phyloP scores from a whole-genome alignment of 2,888 invertebrate genomes.

The Brachycybe producta region DNA sequence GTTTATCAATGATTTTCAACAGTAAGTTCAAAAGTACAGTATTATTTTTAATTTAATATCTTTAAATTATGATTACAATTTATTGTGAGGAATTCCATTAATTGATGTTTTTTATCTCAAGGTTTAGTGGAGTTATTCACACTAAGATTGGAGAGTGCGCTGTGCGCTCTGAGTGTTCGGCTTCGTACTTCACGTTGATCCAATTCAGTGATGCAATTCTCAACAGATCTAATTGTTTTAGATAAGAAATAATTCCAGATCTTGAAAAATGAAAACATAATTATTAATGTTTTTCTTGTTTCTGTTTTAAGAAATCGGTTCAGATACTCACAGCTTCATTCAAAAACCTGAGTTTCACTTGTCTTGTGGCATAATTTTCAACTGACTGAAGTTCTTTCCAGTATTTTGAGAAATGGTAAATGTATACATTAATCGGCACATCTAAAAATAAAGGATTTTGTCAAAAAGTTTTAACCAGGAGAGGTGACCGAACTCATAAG shows the following conservation, averaged over 20 bases:
- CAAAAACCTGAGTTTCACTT: slow-evolving; percentile 1
- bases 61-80: too few relatives aligned
- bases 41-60: too few relatives aligned
- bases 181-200: slow-evolving; percentile 3
- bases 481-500: too few relatives aligned
- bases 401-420: slow-evolving; percentile 4
- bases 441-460: too few relatives aligned
- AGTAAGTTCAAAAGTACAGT: too few relatives aligned
- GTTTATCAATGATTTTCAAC: too few relatives aligned
- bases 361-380: slow-evolving; percentile 1
- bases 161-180: too few relatives aligned
- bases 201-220: background rate
- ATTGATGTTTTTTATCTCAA: background rate
- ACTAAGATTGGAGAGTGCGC: background rate
- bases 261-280: background rate
- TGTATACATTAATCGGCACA: background rate
- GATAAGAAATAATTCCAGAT: slow-evolving; percentile 6
- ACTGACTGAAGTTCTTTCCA: slow-evolving; percentile 1
- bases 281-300: background rate
- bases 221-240: background rate
- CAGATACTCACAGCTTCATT: slow-evolving; percentile 2
- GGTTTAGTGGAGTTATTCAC: background rate
- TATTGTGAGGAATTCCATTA: too few relatives aligned
- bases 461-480: too few relatives aligned
- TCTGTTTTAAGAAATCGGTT: background rate